A percentile compares a stretch with the other conserved stretches of the same genome.
Conservation (phyloP, 2,113 vertebrate genomes). For the Leptosomus discolor region DNA sequence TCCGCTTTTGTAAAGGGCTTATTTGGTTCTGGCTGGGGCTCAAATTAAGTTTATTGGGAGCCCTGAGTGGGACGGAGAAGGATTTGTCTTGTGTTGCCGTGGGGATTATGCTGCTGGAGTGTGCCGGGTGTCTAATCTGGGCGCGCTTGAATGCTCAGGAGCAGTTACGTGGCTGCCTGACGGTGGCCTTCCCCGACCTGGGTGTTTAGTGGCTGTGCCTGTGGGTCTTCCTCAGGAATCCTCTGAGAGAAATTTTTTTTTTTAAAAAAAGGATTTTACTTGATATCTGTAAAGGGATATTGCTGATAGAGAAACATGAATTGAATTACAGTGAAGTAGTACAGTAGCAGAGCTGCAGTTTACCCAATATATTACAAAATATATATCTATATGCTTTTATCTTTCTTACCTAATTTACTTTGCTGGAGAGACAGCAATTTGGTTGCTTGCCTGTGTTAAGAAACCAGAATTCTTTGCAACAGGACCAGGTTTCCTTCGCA, state of each 20-base stretch:
- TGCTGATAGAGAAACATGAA: neutral
- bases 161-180: neutral
- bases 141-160: neutral
- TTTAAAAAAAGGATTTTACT: neutral
- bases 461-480: neutral
- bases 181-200: neutral
- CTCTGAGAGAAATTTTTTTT: neutral
- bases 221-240: neutral
- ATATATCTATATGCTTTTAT: rapidly evolving
- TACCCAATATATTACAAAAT: neutral
- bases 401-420: neutral
- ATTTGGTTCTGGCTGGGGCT: neutral
- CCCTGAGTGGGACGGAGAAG: rapidly evolving
- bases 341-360: neutral
- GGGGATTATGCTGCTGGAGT: neutral
- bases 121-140: neutral
- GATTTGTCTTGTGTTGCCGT: neutral
- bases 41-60: neutral
- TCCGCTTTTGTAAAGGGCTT: neutral
- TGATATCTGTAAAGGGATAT: neutral
- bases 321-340: neutral
- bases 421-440: neutral
- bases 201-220: neutral
- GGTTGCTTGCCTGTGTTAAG: neutral
- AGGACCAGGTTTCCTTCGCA: neutral